Conservation (phyloP, 2,888 invertebrate genomes). For the Chaetogeoica ovagalla region DNA sequence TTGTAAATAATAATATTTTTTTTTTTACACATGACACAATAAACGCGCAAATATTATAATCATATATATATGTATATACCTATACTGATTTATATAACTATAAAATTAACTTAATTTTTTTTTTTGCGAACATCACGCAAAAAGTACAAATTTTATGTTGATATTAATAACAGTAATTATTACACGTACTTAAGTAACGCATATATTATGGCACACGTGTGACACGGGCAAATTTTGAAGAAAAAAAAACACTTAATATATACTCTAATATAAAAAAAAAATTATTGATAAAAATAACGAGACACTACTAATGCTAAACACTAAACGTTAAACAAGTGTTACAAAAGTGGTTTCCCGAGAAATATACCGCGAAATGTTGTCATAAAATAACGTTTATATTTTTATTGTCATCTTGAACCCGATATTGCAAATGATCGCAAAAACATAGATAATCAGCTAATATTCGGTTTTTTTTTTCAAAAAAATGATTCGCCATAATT, state of each 20-base stretch:
- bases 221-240: conserved; percentile 5
- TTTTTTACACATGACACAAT: too few relatives aligned
- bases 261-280: neutral
- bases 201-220: conserved; percentile 23
- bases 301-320: neutral
- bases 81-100: too few relatives aligned
- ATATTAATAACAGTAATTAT: too few relatives aligned
- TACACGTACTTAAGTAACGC: neutral
- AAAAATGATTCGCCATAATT: neutral
- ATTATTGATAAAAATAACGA: conserved; percentile 4
- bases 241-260: neutral
- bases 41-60: too few relatives aligned
- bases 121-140: too few relatives aligned
- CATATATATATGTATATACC: too few relatives aligned
- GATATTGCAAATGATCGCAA: neutral
- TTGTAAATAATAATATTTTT: too few relatives aligned
- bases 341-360: neutral
- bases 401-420: conserved; percentile 33
- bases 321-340: conserved; percentile 3
- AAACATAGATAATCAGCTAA: too few relatives aligned
- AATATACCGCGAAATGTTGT: neutral
- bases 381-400: neutral
- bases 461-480: neutral
- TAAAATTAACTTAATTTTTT: too few relatives aligned
- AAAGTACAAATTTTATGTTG: too few relatives aligned